Evolutionary conservation across 2,888 invertebrate genomes (phyloP), one percentile per base, ranked within the genome.

Genomic region (Prenolepis imparis): DNA sequence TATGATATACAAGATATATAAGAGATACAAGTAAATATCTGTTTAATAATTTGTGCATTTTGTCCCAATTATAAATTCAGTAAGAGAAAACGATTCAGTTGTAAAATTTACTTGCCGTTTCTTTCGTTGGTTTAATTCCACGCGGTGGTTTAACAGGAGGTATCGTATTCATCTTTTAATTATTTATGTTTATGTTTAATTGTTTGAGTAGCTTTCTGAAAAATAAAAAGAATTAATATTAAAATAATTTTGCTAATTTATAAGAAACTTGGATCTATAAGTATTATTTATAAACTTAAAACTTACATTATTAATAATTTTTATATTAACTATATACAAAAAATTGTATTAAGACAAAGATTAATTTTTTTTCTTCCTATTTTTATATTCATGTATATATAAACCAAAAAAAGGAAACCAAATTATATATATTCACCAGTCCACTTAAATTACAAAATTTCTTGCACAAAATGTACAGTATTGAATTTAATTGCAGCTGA

Each of bases 91-190:
- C 15, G 5, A 52, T 39, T 48, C 39, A 61, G 28, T 24, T 32
- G 44, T 44, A 28, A 18, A 36, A 81, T 32, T 15, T 52, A 64
- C 95, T 96, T 96, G 97, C 98, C 94, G 98, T 97, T 96, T 98
- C 98, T 95, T 97, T 98, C 78, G 97, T 96, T 93, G 97, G 97
- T 96, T 98, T 98, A 67, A 98, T 97, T 84, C 98, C 98, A 93
- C 98, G 96, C 32, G 98, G 98, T 92, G 98, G 98, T 94, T 98
- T 98, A 39, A 97, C 96, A 73, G 98, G 97, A 87, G 98, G 97
- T 89, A 96, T 96, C 74, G 96, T 95, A 90, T 96, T 96, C 96
- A 96, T 96, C 89, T 88, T 94, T 85, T 77, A 41, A 32, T 57
- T 21, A 5, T 52, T 2, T 52, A 52, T n/a, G 4, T 28, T 28